Percentiles rank a stretch among this genome's conserved stretches.
Conservation (phyloP, 2,888 invertebrate genomes). For the Furcula furcula region DNA sequence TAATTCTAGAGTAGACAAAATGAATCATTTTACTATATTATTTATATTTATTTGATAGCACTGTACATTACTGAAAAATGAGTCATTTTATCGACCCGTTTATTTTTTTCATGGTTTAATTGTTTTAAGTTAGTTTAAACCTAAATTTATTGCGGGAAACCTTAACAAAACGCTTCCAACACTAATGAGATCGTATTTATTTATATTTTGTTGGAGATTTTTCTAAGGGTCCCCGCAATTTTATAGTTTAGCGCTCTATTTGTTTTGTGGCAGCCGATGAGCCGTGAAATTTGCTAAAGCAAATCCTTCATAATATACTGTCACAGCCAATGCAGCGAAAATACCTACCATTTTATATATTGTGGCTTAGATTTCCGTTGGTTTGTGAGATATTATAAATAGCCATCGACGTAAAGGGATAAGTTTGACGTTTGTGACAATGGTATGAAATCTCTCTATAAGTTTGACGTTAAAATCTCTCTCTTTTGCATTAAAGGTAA, state of each 20-base stretch:
- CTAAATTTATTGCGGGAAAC: constrained; percentile 34
- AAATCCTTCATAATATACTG: too few species aligned
- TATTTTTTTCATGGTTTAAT: constrained; percentile 21
- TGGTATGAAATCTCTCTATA: too few species aligned
- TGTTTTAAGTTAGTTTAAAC: constrained; percentile 31
- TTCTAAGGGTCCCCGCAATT: constrained; percentile 32
- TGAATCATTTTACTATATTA: constrained; percentile 21
- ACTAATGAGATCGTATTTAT: constrained; percentile 51
- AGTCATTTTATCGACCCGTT: constrained; percentile 25
- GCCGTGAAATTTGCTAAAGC: too few species aligned
- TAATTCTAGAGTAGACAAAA: constrained; percentile 15
- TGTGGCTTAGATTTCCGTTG: too few species aligned
- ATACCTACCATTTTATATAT: too few species aligned
- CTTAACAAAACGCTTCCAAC: constrained; percentile 36
- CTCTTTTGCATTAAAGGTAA: too few species aligned
- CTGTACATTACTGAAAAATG: constrained; percentile 34
- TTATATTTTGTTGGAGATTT: constrained; percentile 31
- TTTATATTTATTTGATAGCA: constrained; percentile 23
- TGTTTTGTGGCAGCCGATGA: too few species aligned
- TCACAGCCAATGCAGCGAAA: too few species aligned
- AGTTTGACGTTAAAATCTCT: too few species aligned
- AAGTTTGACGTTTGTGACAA: too few species aligned
- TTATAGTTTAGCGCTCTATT: constrained; percentile 1
- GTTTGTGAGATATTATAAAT: too few species aligned
- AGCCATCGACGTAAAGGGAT: too few species aligned